phyloP scores from a whole-genome alignment of 2,888 invertebrate genomes.

The Orchestes rusci region DNA sequence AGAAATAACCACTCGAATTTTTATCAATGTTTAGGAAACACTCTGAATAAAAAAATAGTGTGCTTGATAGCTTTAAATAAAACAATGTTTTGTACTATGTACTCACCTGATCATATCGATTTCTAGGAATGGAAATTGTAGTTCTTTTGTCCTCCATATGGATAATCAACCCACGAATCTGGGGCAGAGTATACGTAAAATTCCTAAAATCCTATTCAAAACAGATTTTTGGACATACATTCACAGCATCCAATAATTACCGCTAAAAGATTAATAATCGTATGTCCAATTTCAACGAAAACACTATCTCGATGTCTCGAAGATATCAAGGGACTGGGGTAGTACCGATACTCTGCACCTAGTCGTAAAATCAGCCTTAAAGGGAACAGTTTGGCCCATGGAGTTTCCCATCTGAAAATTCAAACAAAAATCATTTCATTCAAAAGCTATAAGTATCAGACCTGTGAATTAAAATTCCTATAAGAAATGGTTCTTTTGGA shows the following conservation, averaged over 20 bases:
- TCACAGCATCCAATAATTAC: constrained; percentile 37
- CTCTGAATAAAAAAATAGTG: no score
- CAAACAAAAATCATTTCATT: not conserved
- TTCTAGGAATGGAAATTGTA: constrained; percentile 66
- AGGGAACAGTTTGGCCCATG: constrained; percentile 77
- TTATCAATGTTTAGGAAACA: no score
- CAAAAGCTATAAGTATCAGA: constrained; percentile 29
- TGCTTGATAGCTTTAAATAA: no score
- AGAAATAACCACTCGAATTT: no score
- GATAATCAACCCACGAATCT: constrained; percentile 68
- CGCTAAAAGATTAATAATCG: constrained; percentile 78
- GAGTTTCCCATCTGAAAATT: constrained; percentile 58
- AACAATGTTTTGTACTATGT: no score
- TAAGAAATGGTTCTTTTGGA: constrained; percentile 67
- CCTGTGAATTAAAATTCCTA: constrained; percentile 72
- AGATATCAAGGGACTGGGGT: constrained; percentile 77
- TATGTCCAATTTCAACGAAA: constrained; percentile 79
- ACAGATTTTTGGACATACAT: not conserved
- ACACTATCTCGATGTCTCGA: constrained; percentile 69
- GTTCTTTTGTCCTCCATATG: constrained; percentile 79
- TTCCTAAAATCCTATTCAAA: constrained; percentile 65
- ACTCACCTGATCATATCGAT: constrained; percentile 59
- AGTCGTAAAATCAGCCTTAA: constrained; percentile 66
- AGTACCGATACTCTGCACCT: constrained; percentile 79
- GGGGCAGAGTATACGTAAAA: constrained; percentile 71